phyloP scores from a whole-genome alignment of 2,888 invertebrate species.

The Pandemis corylana region DNA sequence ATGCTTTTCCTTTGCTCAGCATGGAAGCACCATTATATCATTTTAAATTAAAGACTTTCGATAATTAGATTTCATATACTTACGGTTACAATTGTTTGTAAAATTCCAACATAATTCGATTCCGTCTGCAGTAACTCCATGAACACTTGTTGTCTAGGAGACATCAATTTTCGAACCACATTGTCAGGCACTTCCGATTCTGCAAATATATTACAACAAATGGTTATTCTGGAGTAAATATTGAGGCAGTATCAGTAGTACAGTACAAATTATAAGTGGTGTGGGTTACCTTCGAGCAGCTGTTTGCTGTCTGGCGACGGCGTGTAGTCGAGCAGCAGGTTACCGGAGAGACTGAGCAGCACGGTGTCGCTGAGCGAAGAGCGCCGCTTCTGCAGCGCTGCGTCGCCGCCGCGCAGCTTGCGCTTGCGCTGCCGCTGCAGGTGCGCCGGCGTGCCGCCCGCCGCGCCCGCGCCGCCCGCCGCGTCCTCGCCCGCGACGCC shows the following conservation, averaged over 20 bases:
- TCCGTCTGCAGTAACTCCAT: constrained; percentile 98
- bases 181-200: constrained; percentile 86
- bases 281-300: constrained; percentile 74
- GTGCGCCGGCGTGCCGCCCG: constrained; percentile 69
- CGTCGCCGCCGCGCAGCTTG: constrained; percentile 87
- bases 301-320: constrained; percentile 90
- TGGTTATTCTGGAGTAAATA: neutral
- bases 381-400: constrained; percentile 90
- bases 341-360: constrained; percentile 92
- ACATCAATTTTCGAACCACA: constrained; percentile 88
- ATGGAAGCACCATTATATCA: too few relatives aligned
- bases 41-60: neutral
- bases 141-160: constrained; percentile 92
- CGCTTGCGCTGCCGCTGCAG: constrained; percentile 89
- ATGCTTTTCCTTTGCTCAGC: too few relatives aligned
- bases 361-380: constrained; percentile 95
- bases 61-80: constrained; percentile 46
- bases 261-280: neutral
- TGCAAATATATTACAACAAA: constrained; percentile 43
- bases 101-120: constrained; percentile 97
- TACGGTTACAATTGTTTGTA: constrained; percentile 96
- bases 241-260: neutral
- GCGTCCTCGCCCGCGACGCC: constrained; percentile 47
- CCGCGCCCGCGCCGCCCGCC: constrained; percentile 43
- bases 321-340: constrained; percentile 95